Base-by-base conservation (phyloP, 2,888 invertebrate species). In the Oscheius sp. region DNA sequence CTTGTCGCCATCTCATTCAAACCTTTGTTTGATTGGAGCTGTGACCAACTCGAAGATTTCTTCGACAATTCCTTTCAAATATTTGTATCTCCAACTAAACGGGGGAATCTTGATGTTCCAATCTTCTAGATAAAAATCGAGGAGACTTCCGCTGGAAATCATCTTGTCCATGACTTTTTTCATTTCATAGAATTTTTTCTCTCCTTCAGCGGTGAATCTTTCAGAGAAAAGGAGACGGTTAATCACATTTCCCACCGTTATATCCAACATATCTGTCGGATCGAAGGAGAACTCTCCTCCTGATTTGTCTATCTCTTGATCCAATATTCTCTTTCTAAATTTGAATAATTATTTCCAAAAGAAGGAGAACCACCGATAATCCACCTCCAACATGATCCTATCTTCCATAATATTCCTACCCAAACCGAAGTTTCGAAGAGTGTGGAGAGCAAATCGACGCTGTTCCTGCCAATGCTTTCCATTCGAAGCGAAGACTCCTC, bases 201-300 rank as follows among this genome's bases (percentile, higher is more conserved):
- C 64, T 15, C 20, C 34, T 8, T 53, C 3, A 31, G 29, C 25
- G 23, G 57, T 48, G 27, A 61, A 69, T 15, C 69, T 25, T 17
- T 69, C 57, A 29, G 58, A 39, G 25, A 69, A 69, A 6, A 69
- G 37, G 4, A 69, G 37, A 17, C 50, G 4, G 34, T 63, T 61
- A 45, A 69, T 63, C 1, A 69, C 52, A 50, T 63, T 69, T 1
- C 61, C 69, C 2, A 69, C 69, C 3, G 61, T 58, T 1, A 69
- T 8, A 10, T 61, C 58, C 17, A 64, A 37, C 2, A 64, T n/a
- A 8, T 48, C 45, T 20, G 12, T 33, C 8, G 52, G 48, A 31
- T 64, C 48, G 25, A 64, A 29, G 12, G 31, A 6, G n/a, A 64
- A 15, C 31, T 46, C 34, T 34, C 64, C 25, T 15, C 64, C 64